phyloP scores from a whole-genome alignment of 2,888 invertebrate species.

The Apamea anceps region DNA sequence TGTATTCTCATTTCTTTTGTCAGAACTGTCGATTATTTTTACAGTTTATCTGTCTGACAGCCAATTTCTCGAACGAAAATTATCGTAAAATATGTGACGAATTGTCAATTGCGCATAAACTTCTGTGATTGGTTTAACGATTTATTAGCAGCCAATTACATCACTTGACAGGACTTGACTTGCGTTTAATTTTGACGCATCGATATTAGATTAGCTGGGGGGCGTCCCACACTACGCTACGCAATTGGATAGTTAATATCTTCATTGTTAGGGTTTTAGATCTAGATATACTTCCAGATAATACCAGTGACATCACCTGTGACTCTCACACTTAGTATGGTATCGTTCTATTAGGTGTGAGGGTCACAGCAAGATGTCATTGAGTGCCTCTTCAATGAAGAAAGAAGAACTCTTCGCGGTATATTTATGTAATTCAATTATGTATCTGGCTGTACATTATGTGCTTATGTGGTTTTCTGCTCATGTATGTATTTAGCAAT shows the following conservation, averaged over 20 bases:
- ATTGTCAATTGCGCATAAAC: neutral
- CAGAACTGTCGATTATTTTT: neutral
- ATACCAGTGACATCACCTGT: constrained; percentile 73
- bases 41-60: neutral
- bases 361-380: constrained; percentile 83
- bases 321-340: constrained; percentile 83
- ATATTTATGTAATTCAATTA: neutral
- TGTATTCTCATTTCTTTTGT: neutral
- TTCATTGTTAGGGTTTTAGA: no score
- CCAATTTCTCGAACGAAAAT: neutral
- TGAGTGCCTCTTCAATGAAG: constrained; percentile 56
- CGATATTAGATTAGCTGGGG: no score
- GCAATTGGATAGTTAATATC: no score
- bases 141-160: neutral
- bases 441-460: neutral
- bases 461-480: neutral
- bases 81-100: neutral
- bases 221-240: no score
- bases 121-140: neutral
- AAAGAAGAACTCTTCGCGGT: constrained; percentile 48
- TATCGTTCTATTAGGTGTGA: constrained; percentile 81
- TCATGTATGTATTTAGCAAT: neutral
- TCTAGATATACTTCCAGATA: neutral
- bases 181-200: neutral
- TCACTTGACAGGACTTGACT: neutral